Percentiles rank a stretch among this genome's conserved stretches.
Conservation (phyloP, 1,140 invertebrate species). For the Achatina immaculata region DNA sequence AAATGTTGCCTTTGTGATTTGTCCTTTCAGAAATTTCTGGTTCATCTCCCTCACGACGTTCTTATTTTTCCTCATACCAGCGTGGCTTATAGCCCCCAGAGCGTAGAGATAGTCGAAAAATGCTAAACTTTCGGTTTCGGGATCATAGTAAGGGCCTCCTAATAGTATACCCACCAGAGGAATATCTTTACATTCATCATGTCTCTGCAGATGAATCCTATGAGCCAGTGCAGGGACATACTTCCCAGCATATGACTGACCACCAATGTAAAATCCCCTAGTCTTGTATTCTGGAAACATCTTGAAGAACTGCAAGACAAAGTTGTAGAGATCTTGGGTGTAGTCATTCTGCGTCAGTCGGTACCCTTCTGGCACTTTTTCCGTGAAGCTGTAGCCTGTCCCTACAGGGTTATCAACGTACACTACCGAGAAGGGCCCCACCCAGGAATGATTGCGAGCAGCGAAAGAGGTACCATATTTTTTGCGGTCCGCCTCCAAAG, state of each 20-base stretch:
- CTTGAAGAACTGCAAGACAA: constrained; percentile 70
- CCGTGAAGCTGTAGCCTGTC: constrained; percentile 67
- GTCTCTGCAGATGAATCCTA: constrained; percentile 78
- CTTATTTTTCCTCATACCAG: not conserved
- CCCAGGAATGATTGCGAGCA: constrained; percentile 76
- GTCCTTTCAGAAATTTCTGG: not conserved
- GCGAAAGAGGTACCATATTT: constrained; percentile 42
- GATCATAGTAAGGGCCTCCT: constrained; percentile 25
- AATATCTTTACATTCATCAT: constrained; percentile 52
- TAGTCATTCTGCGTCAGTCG: constrained; percentile 69
- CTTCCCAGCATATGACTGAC: constrained; percentile 71
- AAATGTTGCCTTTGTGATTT: not conserved
- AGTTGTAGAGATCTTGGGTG: constrained; percentile 59
- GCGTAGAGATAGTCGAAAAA: constrained; percentile 8
- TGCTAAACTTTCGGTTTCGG: not conserved
- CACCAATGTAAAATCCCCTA: constrained; percentile 70
- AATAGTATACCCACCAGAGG: not conserved
- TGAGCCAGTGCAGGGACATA: constrained; percentile 84
- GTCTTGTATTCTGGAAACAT: constrained; percentile 65
- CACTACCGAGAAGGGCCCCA: constrained; percentile 80
- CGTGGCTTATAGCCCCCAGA: not conserved
- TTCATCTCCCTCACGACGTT: not conserved
- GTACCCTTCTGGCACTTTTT: constrained; percentile 59
- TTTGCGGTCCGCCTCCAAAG: constrained; percentile 56
- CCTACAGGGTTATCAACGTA: constrained; percentile 89